These are phyloP conservation scores for Eudasyphora cyanicolor DNA, from an alignment of 2,888 invertebrate species.

Conservation along the genomic window DNA sequence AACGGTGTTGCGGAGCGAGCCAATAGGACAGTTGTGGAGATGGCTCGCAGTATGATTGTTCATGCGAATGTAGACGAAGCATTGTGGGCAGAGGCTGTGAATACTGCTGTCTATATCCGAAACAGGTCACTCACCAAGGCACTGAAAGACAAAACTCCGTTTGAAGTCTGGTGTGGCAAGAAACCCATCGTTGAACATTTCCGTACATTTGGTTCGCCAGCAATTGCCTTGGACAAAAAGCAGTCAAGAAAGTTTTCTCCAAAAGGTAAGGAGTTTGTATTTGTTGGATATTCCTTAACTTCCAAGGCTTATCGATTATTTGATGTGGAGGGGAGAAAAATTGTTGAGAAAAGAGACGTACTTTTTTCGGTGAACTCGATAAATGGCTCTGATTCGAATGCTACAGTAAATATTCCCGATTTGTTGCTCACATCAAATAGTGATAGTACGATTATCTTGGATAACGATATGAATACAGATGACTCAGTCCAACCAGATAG, in stretches of 20 bases:
- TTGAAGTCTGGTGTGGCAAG: slow-evolving; percentile 55
- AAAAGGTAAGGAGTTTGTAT: slow-evolving; percentile 43
- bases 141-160: slow-evolving; percentile 51
- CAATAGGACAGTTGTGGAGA: background rate
- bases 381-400: too few species aligned
- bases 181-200: slow-evolving; percentile 53
- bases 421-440: too few species aligned
- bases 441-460: background rate
- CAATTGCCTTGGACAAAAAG: slow-evolving; percentile 44
- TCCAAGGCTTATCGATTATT: background rate
- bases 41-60: background rate
- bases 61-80: background rate
- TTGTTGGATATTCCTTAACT: background rate
- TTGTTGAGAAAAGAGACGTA: too few species aligned
- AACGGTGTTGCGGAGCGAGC: background rate
- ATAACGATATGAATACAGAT: background rate
- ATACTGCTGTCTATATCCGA: slow-evolving; percentile 56
- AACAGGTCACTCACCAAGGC: slow-evolving; percentile 52
- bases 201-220: slow-evolving; percentile 57
- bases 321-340: background rate
- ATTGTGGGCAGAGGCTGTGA: slow-evolving; percentile 54
- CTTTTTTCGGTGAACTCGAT: too few species aligned
- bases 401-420: too few species aligned
- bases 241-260: slow-evolving; percentile 52
- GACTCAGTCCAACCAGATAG: background rate